These are phyloP conservation scores for Antheraea mylitta DNA, from an alignment of 1,140 invertebrate genomes.

Conservation along the genomic window DNA sequence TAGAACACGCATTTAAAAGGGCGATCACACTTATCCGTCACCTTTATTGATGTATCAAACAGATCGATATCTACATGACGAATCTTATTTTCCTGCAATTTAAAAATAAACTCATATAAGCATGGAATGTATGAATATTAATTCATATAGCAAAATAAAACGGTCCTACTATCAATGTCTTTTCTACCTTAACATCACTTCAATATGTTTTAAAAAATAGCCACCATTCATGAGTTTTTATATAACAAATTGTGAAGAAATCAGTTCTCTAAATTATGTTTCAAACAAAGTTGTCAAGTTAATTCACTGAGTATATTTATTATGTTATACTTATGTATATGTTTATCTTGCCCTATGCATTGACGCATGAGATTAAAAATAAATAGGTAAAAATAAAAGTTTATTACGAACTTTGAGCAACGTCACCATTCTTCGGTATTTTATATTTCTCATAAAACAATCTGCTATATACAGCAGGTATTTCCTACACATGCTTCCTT, in stretches of 20 bases:
- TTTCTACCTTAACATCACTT: too few relatives aligned
- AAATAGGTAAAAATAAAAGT: neutral
- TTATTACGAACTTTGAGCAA: neutral
- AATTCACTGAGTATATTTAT: neutral
- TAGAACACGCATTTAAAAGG: neutral
- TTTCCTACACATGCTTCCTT: conserved; percentile 10
- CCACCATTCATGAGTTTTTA: too few relatives aligned
- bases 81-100: conserved; percentile 67
- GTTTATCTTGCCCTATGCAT: too few relatives aligned
- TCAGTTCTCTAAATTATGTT: too few relatives aligned
- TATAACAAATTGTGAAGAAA: too few relatives aligned
- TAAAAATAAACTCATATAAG: neutral
- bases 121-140: too few relatives aligned
- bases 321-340: too few relatives aligned
- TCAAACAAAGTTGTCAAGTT: too few relatives aligned
- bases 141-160: too few relatives aligned
- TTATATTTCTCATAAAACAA: neutral
- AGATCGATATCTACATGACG: conserved; percentile 61
- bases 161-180: too few relatives aligned
- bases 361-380: neutral
- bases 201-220: too few relatives aligned
- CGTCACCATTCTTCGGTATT: neutral
- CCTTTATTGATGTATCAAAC: conserved; percentile 72
- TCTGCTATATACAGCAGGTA: neutral
- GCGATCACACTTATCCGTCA: conserved; percentile 46